Evolutionary conservation across 2,888 invertebrate genomes (phyloP), one percentile per base, ranked within the genome.

Genomic region (Noctua fimbriata): DNA sequence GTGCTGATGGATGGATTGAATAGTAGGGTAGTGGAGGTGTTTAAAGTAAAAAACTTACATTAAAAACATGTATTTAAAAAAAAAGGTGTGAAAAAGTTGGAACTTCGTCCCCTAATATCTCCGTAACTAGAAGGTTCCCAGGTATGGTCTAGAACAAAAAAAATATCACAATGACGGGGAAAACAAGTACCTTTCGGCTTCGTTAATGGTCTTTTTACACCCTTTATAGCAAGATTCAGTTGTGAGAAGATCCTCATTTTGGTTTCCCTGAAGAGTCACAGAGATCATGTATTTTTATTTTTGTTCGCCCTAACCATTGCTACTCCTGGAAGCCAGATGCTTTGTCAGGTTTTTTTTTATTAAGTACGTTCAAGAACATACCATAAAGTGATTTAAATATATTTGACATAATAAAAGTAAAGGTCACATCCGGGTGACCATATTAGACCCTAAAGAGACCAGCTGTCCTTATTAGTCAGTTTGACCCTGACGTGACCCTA

Each of bases 401-500:
- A 84, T 84, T 88, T 81, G 70, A 84, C 81, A 79, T 76, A 74
- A 81, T 81, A 69, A 71, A 72, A 66, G 60, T 72, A 79, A 87
- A 89, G 87, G 88, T 84, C 81, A 89, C 78, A 74, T 84, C 88
- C 89, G 85, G 81, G 69, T 84, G 75, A 74, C 89, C 89, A 87
- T 88, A 89, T 83, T 86, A 89, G 87, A 88, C 83, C 87, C 87
- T 88, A 89, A 89, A 81, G 83, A 87, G 83, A 87, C 82, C 88
- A 88, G 87, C 76, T 89, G 84, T 69, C 89, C 83, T 75, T 88
- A 87, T 88, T 85, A 87, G 88, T 88, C 82, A 81, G 55, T 73
- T 70, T 85, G 88, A 89, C 88, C 88, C 77, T 89, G 88, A 58
- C 69, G 67, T 82, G 89, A 88, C 88, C 85, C 85, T 87, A 86